phyloP scores from a whole-genome alignment of 92 coral and sea anemone species.

The Scolanthus callimorphus region DNA sequence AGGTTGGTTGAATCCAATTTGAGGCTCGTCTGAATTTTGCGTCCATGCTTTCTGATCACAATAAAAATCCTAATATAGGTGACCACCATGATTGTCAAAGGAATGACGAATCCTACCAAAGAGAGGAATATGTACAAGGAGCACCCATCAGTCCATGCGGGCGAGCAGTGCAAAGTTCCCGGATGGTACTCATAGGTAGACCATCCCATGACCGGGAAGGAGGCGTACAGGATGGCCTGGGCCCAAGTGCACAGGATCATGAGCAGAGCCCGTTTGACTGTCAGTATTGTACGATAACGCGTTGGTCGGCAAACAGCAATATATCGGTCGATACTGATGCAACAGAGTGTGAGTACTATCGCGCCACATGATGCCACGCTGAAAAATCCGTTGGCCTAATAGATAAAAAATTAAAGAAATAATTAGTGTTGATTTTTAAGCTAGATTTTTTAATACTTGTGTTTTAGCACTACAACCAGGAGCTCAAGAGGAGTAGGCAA shows the following conservation, averaged over 20 bases:
- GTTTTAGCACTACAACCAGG: too few relatives aligned
- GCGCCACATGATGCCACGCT: conserved; percentile 65
- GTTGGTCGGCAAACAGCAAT: conserved; percentile 82
- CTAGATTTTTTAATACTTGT: too few relatives aligned
- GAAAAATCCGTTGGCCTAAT: conserved; percentile 83
- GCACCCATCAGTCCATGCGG: conserved; percentile 64
- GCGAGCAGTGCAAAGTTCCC: conserved; percentile 91
- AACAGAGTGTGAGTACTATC: conserved; percentile 73
- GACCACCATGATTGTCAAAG: conserved; percentile 62
- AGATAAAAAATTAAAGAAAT: background rate
- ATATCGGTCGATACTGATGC: conserved; percentile 87
- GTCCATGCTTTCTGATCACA: conserved; percentile 56
- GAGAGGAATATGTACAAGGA: conserved; percentile 55
- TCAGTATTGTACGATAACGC: conserved; percentile 64
- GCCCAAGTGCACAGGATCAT: conserved; percentile 60
- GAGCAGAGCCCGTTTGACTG: conserved; percentile 54
- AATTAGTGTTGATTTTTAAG: background rate
- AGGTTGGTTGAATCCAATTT: background rate
- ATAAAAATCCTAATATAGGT: conserved; percentile 79
- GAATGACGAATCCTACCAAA: conserved; percentile 62
- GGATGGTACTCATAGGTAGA: conserved; percentile 75
- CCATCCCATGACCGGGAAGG: conserved; percentile 77
- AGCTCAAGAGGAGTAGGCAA: background rate
- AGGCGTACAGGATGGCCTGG: conserved; percentile 67
- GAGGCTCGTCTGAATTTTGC: conserved; percentile 44